A percentile compares a stretch with the other conserved stretches of the same genome.
These are phyloP conservation scores for Actinopyga echinites DNA, from an alignment of 53 echinoderm and acorn worm genomes.

Conservation along the genomic window DNA sequence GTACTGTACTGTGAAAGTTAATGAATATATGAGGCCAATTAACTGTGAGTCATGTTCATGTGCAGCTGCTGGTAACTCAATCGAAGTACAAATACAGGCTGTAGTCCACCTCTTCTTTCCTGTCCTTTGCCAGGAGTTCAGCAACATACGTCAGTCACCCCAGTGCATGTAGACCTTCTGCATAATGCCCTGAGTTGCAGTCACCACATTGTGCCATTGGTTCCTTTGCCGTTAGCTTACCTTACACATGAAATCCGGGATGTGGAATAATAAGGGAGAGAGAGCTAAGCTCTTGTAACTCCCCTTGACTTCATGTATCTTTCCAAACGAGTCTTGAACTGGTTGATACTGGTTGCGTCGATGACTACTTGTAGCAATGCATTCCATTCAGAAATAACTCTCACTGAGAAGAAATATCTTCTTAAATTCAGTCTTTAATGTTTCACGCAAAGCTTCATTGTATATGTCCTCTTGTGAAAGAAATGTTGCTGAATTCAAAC, in stretches of 20 bases:
- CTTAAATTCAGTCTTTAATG: neutral
- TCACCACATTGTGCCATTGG: neutral
- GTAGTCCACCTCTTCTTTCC: too few species aligned
- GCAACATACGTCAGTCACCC: too few species aligned
- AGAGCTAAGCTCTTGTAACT: constrained; percentile 29
- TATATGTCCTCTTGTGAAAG: constrained; percentile 4
- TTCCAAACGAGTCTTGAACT: neutral
- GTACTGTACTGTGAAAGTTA: too few species aligned
- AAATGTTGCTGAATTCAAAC: constrained; percentile 14
- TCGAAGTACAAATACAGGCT: too few species aligned
- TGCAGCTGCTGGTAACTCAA: too few species aligned
- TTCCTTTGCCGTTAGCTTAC: constrained; percentile 1
- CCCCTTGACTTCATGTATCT: neutral
- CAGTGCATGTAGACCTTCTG: too few species aligned
- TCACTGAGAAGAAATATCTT: constrained; percentile 6
- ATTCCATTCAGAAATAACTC: constrained; percentile 7
- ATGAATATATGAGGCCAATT: too few species aligned
- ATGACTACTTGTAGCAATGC: neutral
- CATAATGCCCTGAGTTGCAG: neutral
- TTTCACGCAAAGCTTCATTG: constrained; percentile 1
- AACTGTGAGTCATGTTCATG: too few species aligned
- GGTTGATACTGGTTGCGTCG: constrained; percentile 13
- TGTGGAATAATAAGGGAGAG: neutral
- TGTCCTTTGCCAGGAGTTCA: too few species aligned
- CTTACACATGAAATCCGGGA: neutral